Evolutionary conservation across 2,113 vertebrate species (phyloP).

Genomic region (Tychaedon coryphoeus): DNA sequence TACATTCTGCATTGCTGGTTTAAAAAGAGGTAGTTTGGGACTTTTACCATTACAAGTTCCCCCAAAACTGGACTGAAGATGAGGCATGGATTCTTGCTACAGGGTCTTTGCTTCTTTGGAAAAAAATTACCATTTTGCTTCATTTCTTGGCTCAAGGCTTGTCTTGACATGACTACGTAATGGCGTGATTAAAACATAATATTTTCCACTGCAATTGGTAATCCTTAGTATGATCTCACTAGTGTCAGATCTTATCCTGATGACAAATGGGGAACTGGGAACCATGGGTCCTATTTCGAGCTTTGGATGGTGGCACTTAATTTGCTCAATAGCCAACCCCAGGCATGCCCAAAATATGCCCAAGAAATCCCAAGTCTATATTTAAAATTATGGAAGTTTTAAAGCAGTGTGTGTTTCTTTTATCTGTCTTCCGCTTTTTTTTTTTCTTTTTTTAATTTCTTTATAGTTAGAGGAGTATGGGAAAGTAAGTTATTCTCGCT

Average conservation of each 20-base stretch:
- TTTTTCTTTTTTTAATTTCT: neutral
- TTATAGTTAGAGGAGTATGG: neutral
- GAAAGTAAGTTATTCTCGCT: neutral
- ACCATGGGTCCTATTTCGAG: neutral
- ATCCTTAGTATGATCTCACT: slow-evolving; percentile 39
- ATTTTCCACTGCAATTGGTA: slow-evolving; percentile 44
- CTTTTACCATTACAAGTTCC: neutral
- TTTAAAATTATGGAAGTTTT: neutral
- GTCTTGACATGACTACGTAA: neutral
- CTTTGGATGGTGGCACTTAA: neutral
- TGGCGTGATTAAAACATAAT: neutral
- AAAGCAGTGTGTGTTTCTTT: neutral
- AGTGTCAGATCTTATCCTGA: slow-evolving; percentile 36
- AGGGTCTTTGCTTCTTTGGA: neutral
- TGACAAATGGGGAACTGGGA: slow-evolving; percentile 15
- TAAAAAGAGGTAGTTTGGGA: neutral
- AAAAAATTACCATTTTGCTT: slow-evolving; percentile 19
- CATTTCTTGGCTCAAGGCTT: slow-evolving; percentile 1
- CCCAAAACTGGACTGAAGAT: neutral
- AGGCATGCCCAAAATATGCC: neutral
- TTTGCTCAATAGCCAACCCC: neutral
- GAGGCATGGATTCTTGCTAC: neutral
- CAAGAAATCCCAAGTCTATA: neutral
- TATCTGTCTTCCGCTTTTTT: neutral
- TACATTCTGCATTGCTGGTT: rapidly evolving